Conservation (phyloP, 2,113 vertebrate genomes). For the Sarotherodon lohbergeri region DNA sequence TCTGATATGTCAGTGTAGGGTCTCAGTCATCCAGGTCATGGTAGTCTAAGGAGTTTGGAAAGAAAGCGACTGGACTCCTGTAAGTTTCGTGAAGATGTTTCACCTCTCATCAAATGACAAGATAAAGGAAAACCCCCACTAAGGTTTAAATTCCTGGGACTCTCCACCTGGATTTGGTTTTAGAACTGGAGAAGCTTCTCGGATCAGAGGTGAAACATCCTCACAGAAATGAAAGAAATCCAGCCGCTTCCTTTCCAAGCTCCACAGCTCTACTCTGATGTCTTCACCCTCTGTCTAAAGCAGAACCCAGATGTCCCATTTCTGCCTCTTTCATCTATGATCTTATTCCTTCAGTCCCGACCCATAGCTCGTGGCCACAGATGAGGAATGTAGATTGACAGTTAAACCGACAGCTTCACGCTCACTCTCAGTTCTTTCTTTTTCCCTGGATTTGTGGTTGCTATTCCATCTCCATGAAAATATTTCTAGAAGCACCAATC, state of each 20-base stretch:
- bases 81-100: background rate
- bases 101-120: background rate
- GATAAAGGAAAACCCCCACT: rapidly evolving
- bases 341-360: background rate
- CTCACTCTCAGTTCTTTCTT: background rate
- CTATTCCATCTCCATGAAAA: rapidly evolving
- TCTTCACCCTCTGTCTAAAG: background rate
- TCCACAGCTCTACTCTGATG: rapidly evolving
- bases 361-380: rapidly evolving
- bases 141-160: rapidly evolving
- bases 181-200: rapidly evolving
- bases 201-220: background rate
- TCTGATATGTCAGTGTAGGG: background rate
- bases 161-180: background rate
- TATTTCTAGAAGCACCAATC: background rate
- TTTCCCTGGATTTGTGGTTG: background rate
- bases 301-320: rapidly evolving
- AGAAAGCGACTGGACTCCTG: background rate
- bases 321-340: background rate
- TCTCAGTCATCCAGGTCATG: background rate
- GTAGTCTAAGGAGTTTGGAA: rapidly evolving
- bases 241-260: background rate
- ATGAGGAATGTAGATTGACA: background rate
- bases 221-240: background rate
- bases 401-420: background rate